Evolutionary conservation across 1,140 invertebrate genomes (phyloP).

Genomic region (Cotesia glomerata): DNA sequence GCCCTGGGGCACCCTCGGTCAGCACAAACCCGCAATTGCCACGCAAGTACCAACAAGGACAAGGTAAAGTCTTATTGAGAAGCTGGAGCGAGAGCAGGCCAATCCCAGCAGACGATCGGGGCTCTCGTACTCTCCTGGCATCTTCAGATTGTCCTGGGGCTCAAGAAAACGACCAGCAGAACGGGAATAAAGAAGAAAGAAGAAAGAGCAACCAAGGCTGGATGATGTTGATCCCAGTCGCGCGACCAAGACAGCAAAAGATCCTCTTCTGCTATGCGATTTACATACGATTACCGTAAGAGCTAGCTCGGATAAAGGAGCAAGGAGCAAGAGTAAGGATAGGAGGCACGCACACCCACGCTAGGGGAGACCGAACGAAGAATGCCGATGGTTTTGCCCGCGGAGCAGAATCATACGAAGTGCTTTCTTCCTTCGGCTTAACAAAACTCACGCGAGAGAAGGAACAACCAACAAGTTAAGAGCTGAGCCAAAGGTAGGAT

Average conservation of each 20-base stretch:
- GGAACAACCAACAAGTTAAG: too few relatives aligned
- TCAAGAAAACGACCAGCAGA: neutral
- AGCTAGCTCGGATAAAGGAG: conserved; percentile 1
- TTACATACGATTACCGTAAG: conserved; percentile 63
- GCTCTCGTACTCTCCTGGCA: neutral
- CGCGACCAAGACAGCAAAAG: conserved; percentile 49
- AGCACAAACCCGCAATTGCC: neutral
- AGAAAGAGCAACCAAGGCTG: neutral
- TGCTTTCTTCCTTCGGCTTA: neutral
- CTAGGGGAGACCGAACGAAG: conserved; percentile 39
- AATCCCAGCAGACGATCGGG: neutral
- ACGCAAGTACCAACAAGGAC: neutral
- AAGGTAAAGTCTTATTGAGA: too few relatives aligned
- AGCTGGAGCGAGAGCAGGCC: neutral
- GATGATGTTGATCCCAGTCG: conserved; percentile 28
- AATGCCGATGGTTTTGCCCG: neutral
- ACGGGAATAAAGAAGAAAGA: conserved; percentile 1
- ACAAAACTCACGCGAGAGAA: conserved; percentile 7
- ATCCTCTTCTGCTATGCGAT: conserved; percentile 52
- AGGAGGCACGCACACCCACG: conserved; percentile 59
- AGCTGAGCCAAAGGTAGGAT: too few relatives aligned
- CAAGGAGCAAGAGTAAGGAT: too few relatives aligned
- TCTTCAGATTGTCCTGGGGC: neutral
- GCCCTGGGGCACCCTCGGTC: conserved; percentile 43
- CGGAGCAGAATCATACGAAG: neutral